Evolutionary conservation across 1,140 invertebrate genomes (phyloP), one percentile per base, ranked within the genome.

Genomic region (Mylabris phalerata): DNA sequence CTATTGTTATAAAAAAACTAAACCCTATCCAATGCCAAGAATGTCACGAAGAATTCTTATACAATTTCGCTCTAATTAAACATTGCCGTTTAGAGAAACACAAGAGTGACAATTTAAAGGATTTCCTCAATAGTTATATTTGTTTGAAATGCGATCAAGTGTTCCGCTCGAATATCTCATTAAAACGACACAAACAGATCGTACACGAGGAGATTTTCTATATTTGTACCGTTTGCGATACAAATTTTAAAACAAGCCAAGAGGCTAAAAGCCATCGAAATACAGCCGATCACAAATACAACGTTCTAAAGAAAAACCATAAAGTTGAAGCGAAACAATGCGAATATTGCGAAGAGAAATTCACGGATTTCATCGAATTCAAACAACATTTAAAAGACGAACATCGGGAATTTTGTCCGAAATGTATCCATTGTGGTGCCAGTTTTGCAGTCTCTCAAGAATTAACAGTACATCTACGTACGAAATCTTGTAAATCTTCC

Each of bases 1-100:
- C 89, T 1, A 85, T 92, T 54, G 82, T 89, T 47, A 86, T 93
- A 56, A 80, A 84, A 59, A 85, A 88, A 65, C 82, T 84, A 48
- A 79, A 75, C 32, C 72, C 79, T 7, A 76, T 88, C 0, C 71
- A 73, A 19, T 90, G 88, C 68, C 71, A 75, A 9, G 79, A 77
- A 11, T 90, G 88, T 67, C 64, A 72, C 6, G 72, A 78, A 48
- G 76, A 78, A 38, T 90, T 90, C 70, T 75, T 82, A 11, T 87
- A 84, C 57, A 89, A 89, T 61, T 71, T 84, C 2, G 82, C 89
- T 64, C 72, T 90, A n/a, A 80, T 83, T 4, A 69, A 76, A 5
- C 88, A 91, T 64, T 78, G 79, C 24, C 71, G 73, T 19, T 74
- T 73, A 47, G 78, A 78, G 3, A 79, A 79, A 2, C 84, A 85